These are phyloP conservation scores for Phengaris arion DNA, from an alignment of 2,888 invertebrate species.

Conservation along the genomic window DNA sequence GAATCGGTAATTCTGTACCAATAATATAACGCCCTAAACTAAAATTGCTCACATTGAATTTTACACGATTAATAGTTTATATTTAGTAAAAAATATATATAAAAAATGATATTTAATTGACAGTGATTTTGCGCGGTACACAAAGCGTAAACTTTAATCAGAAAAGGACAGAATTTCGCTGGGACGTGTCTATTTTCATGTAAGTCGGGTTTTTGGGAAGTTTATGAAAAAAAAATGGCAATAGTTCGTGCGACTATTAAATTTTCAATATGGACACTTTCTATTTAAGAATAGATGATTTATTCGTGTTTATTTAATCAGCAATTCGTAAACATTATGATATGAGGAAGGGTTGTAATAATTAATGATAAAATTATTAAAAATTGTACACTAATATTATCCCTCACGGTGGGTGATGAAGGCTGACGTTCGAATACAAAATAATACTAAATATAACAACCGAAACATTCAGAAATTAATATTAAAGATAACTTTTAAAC, in stretches of 20 bases:
- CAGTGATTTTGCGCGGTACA: constrained; percentile 4
- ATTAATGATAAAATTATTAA: not conserved
- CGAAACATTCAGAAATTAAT: not conserved
- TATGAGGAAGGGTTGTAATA: not conserved
- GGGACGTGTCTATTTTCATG: not conserved
- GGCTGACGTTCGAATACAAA: not conserved
- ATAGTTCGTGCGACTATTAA: not conserved
- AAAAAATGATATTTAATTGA: not conserved
- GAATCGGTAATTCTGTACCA: constrained; percentile 20
- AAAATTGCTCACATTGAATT: constrained; percentile 11
- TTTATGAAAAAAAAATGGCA: not conserved
- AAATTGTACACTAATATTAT: not conserved
- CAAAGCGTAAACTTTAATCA: not conserved
- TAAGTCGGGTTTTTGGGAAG: not conserved
- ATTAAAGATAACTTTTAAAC: not conserved
- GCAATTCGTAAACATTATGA: too few relatives aligned
- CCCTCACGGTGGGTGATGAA: not conserved
- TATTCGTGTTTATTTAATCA: too few relatives aligned
- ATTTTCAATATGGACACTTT: not conserved
- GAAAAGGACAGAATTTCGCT: not conserved
- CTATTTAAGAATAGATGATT: too few relatives aligned
- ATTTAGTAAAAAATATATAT: constrained; percentile 6
- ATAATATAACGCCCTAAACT: constrained; percentile 22
- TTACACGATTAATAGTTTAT: not conserved
- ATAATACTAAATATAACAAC: constrained; percentile 12